These are phyloP conservation scores for Mola mola DNA, from an alignment of 2,113 vertebrate species.

Conservation along the genomic window DNA sequence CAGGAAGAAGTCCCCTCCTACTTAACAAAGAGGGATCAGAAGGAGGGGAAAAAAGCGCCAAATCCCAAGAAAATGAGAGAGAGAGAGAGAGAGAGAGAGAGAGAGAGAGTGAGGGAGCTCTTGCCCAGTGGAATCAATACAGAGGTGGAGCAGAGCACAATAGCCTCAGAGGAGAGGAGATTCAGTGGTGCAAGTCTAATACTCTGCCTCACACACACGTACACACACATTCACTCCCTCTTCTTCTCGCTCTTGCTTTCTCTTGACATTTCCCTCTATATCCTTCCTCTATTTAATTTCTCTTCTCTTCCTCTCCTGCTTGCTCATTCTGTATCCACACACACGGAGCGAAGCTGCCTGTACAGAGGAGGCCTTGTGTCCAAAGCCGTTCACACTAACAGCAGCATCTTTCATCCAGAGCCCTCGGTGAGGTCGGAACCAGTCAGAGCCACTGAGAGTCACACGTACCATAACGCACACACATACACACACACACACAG, in stretches of 20 bases:
- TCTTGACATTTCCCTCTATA: constrained; percentile 81
- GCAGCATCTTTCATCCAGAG: constrained; percentile 28
- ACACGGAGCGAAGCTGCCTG: constrained; percentile 14
- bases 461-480: too few relatives aligned
- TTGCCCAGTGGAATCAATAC: constrained; percentile 85
- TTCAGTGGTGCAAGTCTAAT: constrained; percentile 94
- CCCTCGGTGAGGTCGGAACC: too few relatives aligned
- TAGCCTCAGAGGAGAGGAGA: constrained; percentile 90
- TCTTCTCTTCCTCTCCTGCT: constrained; percentile 54
- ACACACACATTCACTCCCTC: constrained; percentile 16
- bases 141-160: constrained; percentile 89
- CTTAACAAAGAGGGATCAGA: constrained; percentile 58
- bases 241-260: constrained; percentile 63
- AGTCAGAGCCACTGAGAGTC: constrained; percentile 41
- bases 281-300: constrained; percentile 71
- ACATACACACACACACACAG: constrained; percentile 15
- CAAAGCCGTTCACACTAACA: constrained; percentile 25
- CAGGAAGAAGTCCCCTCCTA: constrained; percentile 55
- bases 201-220: constrained; percentile 71
- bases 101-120: constrained; percentile 51
- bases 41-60: constrained; percentile 29
- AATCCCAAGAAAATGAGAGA: constrained; percentile 30
- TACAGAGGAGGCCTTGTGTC: constrained; percentile 38
- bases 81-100: constrained; percentile 10
- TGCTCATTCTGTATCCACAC: constrained; percentile 55